Conservation (phyloP, 2,888 invertebrate genomes). For the Cordylochernes scorpioides region DNA sequence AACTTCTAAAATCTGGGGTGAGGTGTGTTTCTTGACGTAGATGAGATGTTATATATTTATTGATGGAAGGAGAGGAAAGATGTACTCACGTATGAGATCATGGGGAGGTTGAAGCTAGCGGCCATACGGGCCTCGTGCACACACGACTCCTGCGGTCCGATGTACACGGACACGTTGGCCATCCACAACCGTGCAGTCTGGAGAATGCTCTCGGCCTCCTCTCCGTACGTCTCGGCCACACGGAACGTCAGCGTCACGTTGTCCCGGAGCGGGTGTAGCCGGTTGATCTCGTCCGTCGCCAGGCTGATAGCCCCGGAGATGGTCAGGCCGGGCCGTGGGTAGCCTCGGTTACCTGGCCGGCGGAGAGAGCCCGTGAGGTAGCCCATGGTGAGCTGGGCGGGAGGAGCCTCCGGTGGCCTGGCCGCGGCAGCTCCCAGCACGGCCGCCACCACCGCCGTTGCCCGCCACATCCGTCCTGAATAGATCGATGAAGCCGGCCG, state of each 20-base stretch:
- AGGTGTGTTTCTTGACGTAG: no score
- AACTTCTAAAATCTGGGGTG: neutral
- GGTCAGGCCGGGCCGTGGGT: constrained; percentile 42
- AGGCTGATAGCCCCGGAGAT: constrained; percentile 55
- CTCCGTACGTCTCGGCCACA: constrained; percentile 68
- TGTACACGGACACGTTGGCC: constrained; percentile 53
- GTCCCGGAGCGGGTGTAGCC: constrained; percentile 21
- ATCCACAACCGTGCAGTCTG: constrained; percentile 61
- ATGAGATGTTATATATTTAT: no score
- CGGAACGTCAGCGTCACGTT: constrained; percentile 49
- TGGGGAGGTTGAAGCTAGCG: constrained; percentile 70
- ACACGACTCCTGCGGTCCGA: constrained; percentile 71
- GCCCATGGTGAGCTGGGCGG: constrained; percentile 41
- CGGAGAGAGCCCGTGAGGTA: constrained; percentile 61
- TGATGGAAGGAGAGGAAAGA: no score
- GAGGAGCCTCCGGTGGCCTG: no score
- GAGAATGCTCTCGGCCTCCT: constrained; percentile 56
- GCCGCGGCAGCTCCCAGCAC: no score
- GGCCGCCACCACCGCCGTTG: no score
- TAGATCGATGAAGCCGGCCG: no score
- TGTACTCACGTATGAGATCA: constrained; percentile 76
- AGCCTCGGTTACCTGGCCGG: constrained; percentile 39
- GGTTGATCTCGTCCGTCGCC: constrained; percentile 47
- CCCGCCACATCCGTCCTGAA: no score
- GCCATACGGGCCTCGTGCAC: constrained; percentile 79